Percentiles rank a stretch among this genome's conserved stretches.
Conservation (phyloP, 2,888 invertebrate species). For the Marasmarcha lunaedactyla region DNA sequence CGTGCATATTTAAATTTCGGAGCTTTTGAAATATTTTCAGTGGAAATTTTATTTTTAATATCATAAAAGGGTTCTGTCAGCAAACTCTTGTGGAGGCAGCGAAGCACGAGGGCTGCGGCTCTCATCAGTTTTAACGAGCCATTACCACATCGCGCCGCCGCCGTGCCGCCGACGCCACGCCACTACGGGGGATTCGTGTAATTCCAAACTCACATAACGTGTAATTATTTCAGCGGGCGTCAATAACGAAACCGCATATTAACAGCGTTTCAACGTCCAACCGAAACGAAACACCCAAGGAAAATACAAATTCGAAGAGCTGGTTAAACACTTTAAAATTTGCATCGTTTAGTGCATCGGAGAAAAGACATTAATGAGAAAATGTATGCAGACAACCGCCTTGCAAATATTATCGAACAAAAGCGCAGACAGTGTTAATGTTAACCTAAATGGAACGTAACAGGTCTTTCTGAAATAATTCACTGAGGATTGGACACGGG, state of each 20-base stretch:
- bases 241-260: constrained; percentile 44
- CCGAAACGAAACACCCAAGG: too few relatives aligned
- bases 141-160: constrained; percentile 36
- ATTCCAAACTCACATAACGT: constrained; percentile 59
- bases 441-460: constrained; percentile 48
- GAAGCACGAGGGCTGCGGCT: constrained; percentile 37
- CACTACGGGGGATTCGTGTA: constrained; percentile 37
- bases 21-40: too few relatives aligned
- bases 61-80: constrained; percentile 21
- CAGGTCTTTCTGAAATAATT: constrained; percentile 52
- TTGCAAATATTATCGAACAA: constrained; percentile 46
- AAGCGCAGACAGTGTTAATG: constrained; percentile 39
- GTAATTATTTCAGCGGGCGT: constrained; percentile 61
- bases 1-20: too few relatives aligned
- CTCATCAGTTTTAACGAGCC: constrained; percentile 68
- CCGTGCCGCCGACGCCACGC: too few relatives aligned
- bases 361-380: constrained; percentile 30
- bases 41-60: too few relatives aligned
- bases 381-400: constrained; percentile 42
- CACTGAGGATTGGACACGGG: constrained; percentile 51
- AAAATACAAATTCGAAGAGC: too few relatives aligned
- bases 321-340: background rate
- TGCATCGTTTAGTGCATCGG: background rate
- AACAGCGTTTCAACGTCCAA: background rate
- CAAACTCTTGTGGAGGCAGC: constrained; percentile 26